A percentile compares a stretch with the other conserved stretches of the same genome.
Conservation (phyloP, 2,797 vertebrate genomes). For the Philypnodon macrostomus region DNA sequence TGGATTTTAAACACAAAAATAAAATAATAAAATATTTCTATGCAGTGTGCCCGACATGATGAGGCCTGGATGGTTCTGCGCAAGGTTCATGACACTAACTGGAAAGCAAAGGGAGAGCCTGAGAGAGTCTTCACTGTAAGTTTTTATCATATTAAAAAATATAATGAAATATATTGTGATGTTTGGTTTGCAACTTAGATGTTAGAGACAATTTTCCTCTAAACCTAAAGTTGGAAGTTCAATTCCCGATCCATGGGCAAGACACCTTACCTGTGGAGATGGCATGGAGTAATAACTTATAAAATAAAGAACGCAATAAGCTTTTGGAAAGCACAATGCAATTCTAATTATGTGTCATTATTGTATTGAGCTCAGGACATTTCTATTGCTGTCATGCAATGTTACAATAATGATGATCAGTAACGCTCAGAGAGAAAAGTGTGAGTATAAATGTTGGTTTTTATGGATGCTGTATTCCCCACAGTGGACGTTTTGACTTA, state of each 20-base stretch:
- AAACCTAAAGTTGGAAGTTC: too few relatives aligned
- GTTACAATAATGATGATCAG: neutral
- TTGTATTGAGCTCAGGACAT: too few relatives aligned
- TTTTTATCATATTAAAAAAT: neutral
- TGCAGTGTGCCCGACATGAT: slow-evolving; percentile 89
- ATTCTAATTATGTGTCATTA: too few relatives aligned
- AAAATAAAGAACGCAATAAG: too few relatives aligned
- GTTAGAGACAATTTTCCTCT: too few relatives aligned
- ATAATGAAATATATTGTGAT: neutral
- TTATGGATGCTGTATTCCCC: neutral
- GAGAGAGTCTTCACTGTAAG: slow-evolving; percentile 97
- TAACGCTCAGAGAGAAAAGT: neutral
- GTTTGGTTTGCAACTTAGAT: too few relatives aligned
- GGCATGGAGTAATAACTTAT: too few relatives aligned
- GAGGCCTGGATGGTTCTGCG: slow-evolving; percentile 99
- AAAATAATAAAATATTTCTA: neutral
- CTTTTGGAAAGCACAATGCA: too few relatives aligned
- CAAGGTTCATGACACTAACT: slow-evolving; percentile 94
- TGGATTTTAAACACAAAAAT: neutral
- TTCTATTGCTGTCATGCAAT: neutral
- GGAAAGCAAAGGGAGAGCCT: slow-evolving; percentile 93
- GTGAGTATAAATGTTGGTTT: neutral
- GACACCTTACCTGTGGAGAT: too few relatives aligned
- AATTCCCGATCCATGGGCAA: too few relatives aligned
- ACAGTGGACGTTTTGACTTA: slow-evolving; percentile 8